A percentile compares a stretch with the other conserved stretches of the same genome.
These are phyloP conservation scores for Notarius lentiginosus DNA, from an alignment of 2,113 vertebrate genomes.

Conservation along the genomic window DNA sequence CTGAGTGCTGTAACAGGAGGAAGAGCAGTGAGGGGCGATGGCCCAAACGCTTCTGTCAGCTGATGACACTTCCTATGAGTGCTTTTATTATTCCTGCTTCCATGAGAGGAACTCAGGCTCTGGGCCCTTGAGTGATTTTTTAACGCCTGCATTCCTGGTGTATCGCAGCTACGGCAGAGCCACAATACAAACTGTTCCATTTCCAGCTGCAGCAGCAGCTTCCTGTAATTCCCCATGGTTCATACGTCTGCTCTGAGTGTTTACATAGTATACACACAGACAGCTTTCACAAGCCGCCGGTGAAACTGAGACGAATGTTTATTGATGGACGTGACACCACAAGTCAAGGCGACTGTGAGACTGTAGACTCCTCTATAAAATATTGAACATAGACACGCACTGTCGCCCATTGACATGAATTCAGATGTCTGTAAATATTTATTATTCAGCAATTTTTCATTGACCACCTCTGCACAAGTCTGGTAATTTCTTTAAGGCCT, in stretches of 20 bases:
- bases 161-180: conserved; percentile 23
- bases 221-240: conserved; percentile 34
- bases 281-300: conserved; percentile 31
- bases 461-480: background rate
- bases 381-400: background rate
- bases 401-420: conserved; percentile 1
- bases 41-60: conserved; percentile 52
- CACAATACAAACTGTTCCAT: conserved; percentile 43
- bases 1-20: conserved; percentile 48
- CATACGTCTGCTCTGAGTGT: conserved; percentile 36
- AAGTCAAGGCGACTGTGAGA: conserved; percentile 32
- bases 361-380: conserved; percentile 25
- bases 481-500: background rate
- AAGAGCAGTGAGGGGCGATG: conserved; percentile 39
- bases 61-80: conserved; percentile 55
- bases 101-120: conserved; percentile 33
- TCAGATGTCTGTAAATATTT: conserved; percentile 25
- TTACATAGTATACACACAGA: conserved; percentile 36
- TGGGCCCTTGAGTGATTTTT: conserved; percentile 34
- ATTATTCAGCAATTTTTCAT: conserved; percentile 13
- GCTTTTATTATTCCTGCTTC: conserved; percentile 57
- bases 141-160: conserved; percentile 26
- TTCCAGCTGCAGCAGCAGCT: conserved; percentile 38
- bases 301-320: conserved; percentile 40
- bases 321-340: conserved; percentile 39